phyloP scores from a whole-genome alignment of 2,888 invertebrate species.

The Athalia cordata region DNA sequence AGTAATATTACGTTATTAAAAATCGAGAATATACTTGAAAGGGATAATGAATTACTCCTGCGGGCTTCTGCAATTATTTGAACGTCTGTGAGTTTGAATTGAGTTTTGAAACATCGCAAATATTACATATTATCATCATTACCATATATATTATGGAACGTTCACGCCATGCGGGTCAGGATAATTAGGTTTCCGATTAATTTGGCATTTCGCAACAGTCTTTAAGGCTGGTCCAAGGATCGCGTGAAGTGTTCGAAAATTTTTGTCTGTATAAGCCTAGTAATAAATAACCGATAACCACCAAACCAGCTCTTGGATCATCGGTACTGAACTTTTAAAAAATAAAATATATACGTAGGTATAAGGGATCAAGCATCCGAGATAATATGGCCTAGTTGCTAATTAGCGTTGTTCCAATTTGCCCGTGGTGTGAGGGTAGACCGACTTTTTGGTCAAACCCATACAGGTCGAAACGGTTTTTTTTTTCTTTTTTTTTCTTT shows the following conservation, averaged over 20 bases:
- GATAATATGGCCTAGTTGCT: conserved; percentile 14
- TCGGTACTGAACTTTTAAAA: not conserved
- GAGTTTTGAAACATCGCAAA: no score
- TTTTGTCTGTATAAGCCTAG: not conserved
- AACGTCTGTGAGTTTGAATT: no score
- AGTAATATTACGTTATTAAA: no score
- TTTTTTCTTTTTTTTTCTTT: not conserved
- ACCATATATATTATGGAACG: no score
- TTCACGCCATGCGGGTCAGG: not conserved
- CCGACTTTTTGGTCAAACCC: not conserved
- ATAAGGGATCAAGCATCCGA: not conserved
- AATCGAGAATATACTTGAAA: no score
- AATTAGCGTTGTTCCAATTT: conserved; percentile 28
- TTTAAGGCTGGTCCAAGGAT: not conserved
- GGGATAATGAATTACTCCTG: no score
- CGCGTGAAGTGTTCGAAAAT: conserved; percentile 3
- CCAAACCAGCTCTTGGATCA: not conserved
- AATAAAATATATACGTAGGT: not conserved
- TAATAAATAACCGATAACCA: conserved; percentile 1
- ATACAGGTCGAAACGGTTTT: not conserved
- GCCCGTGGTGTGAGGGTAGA: not conserved
- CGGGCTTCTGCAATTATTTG: no score
- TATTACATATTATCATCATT: no score
- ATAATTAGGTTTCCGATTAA: not conserved
- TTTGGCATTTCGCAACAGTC: conserved; percentile 8